These are phyloP conservation scores for Psittacula derbiana DNA, from an alignment of 2,797 vertebrate species.

Conservation along the genomic window DNA sequence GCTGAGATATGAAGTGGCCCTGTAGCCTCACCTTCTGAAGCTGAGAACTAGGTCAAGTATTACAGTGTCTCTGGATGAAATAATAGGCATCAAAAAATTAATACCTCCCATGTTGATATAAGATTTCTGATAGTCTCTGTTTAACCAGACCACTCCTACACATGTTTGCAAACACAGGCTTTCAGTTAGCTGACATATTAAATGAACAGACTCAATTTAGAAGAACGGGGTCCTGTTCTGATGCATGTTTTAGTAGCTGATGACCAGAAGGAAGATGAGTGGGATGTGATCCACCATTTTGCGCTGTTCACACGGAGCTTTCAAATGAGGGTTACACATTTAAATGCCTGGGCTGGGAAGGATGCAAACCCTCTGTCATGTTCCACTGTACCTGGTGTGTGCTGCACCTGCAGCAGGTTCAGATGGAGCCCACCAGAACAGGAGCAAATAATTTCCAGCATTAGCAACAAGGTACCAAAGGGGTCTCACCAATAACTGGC, in stretches of 20 bases:
- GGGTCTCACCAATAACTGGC: background rate
- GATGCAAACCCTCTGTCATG: background rate
- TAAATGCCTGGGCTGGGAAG: background rate
- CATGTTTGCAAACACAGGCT: background rate
- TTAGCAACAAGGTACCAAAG: accelerated
- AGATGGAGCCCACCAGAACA: background rate
- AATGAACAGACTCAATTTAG: background rate
- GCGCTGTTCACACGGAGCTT: background rate
- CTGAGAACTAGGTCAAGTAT: background rate
- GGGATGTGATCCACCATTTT: background rate
- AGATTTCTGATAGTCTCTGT: background rate
- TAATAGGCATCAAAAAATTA: background rate
- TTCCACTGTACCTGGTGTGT: no score
- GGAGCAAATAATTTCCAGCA: background rate
- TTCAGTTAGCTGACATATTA: background rate
- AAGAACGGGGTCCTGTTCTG: background rate
- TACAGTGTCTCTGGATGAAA: background rate
- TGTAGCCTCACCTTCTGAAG: background rate
- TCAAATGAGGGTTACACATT: background rate
- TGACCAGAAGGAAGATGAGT: background rate
- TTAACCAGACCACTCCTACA: background rate
- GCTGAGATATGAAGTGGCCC: background rate
- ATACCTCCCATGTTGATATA: background rate
- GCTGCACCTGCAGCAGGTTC: background rate
- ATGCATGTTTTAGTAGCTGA: background rate